Evolutionary conservation across 2,888 invertebrate genomes (phyloP), one percentile per base, ranked within the genome.

Genomic region (Tetragnatha montana): DNA sequence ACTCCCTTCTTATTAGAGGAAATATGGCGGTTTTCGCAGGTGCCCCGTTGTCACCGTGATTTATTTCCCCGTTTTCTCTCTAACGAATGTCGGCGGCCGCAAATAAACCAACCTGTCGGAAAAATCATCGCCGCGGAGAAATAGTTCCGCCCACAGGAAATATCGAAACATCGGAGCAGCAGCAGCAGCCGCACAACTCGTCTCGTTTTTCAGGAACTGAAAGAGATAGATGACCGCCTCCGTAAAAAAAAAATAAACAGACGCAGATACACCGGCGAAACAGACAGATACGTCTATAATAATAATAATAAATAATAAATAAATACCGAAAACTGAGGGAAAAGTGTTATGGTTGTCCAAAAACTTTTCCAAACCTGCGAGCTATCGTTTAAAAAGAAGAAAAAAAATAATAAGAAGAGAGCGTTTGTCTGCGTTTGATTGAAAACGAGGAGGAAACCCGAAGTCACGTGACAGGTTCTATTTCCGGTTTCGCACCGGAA

Each of bases 401-500:
- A 74, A 51, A 49, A 80, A 88, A 88, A 75, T 84, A 80, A 80
- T 84, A 83, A 76, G 80, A 89, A 89, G 80, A 84, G 84, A 84
- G 84, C 35, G 35, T 35, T 35, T 84, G 88, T 84, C 84, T 89
- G 75, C 22, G n/a, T 89, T 89, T 89, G 88, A 89, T 89, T 89
- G 88, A 89, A 89, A 84, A 69, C 50, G 50, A 76, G 51, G 80
- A 75, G 35, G 80, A 75, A 81, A 89, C 82, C 84, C 84, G 69
- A 49, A 84, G 75, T 81, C 80, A 84, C 84, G 84, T 84, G 84
- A 84, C 84, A 89, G 51, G 81, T 89, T 89, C 88, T 84, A 89
- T 89, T 89, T 89, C 88, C 88, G 88, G 88, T 84, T 60, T 80
- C 60, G 84, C 68, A 84, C 88, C 88, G 88, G 88, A 89, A 89